A percentile compares a stretch with the other conserved stretches of the same genome.
Conservation (phyloP, 1,140 invertebrate species). For the Drosophila tsacasi region DNA sequence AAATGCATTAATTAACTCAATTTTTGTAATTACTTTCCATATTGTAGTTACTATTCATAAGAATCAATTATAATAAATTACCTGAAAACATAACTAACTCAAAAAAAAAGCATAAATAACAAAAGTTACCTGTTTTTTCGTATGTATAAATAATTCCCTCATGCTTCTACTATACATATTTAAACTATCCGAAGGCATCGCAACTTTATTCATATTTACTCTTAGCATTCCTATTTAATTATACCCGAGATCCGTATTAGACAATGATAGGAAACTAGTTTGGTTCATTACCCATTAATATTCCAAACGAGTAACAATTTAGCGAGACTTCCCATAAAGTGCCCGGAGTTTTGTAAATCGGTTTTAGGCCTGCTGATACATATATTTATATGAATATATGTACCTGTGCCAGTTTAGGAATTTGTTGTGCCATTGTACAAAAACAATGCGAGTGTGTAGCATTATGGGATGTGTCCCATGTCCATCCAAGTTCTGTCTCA, state of each 20-base stretch:
- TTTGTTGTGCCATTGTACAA: constrained; percentile 31
- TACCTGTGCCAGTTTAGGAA: constrained; percentile 47
- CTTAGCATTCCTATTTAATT: constrained; percentile 16
- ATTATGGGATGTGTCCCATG: constrained; percentile 11
- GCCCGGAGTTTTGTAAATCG: constrained; percentile 33
- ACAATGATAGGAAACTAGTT: constrained; percentile 30
- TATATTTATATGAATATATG: background rate
- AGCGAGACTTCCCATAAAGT: constrained; percentile 18
- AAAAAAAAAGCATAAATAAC: background rate
- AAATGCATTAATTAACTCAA: too few relatives aligned
- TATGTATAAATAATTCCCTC: background rate
- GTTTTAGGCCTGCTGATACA: constrained; percentile 16
- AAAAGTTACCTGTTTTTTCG: background rate
- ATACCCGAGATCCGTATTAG: constrained; percentile 19
- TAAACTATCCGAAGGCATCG: background rate
- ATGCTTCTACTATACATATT: background rate
- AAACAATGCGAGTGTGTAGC: constrained; percentile 17
- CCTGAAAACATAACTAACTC: background rate
- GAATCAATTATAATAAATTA: background rate
- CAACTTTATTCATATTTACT: constrained; percentile 10
- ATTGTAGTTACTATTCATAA: too few relatives aligned
- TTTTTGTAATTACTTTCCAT: background rate
- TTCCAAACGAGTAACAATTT: constrained; percentile 23
- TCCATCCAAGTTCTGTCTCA: constrained; percentile 17
- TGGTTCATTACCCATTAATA: constrained; percentile 32